phyloP scores from a whole-genome alignment of 2,797 vertebrate genomes.

The Amblyraja radiata region DNA sequence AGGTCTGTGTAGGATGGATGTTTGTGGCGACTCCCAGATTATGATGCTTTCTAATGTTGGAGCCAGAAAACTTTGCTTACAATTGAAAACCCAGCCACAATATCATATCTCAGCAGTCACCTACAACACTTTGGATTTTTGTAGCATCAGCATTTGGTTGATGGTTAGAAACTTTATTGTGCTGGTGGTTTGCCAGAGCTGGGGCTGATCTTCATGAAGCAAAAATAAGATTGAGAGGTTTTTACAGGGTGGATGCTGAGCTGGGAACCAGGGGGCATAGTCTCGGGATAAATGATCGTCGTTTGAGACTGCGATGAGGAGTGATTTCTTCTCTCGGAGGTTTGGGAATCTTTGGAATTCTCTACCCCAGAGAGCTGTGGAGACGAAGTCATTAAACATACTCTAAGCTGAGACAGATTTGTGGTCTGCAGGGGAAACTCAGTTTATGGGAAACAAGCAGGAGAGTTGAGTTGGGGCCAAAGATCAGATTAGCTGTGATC shows the following conservation, averaged over 20 bases:
- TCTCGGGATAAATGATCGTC: slow-evolving; percentile 41
- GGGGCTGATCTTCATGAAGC: slow-evolving; percentile 40
- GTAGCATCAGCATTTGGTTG: slow-evolving; percentile 46
- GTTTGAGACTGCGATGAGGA: slow-evolving; percentile 40
- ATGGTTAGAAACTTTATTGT: too few relatives aligned
- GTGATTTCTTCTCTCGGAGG: too few relatives aligned
- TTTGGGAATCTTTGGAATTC: too few relatives aligned
- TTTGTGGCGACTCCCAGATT: slow-evolving; percentile 49
- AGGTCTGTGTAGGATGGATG: slow-evolving; percentile 41
- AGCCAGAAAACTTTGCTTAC: slow-evolving; percentile 56
- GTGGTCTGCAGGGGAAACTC: too few relatives aligned
- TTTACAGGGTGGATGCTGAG: slow-evolving; percentile 39
- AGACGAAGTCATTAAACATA: too few relatives aligned
- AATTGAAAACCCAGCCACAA: slow-evolving; percentile 67
- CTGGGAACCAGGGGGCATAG: too few relatives aligned
- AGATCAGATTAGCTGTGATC: neutral
- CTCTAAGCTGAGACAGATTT: too few relatives aligned
- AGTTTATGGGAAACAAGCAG: too few relatives aligned
- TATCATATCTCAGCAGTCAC: slow-evolving; percentile 68
- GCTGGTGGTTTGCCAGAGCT: slow-evolving; percentile 41
- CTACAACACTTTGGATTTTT: slow-evolving; percentile 51
- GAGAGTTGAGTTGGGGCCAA: too few relatives aligned
- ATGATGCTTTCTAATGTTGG: slow-evolving; percentile 55
- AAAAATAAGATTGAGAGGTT: slow-evolving; percentile 40
- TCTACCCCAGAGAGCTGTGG: too few relatives aligned